Base-by-base conservation (phyloP, 2,888 invertebrate genomes). In the Cataglyphis altisquamis region DNA sequence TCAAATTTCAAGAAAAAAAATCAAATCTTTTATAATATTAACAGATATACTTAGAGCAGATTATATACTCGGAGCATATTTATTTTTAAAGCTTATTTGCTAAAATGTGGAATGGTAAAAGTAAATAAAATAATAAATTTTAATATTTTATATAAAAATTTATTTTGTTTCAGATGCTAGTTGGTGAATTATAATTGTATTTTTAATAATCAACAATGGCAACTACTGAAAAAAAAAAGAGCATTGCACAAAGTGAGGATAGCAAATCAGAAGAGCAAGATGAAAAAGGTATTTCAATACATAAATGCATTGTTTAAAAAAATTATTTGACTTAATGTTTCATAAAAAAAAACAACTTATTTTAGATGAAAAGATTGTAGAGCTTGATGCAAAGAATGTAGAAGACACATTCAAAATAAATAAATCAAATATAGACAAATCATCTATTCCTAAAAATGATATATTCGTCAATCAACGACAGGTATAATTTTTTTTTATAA, bases 281-380 rank as follows among this genome's bases (percentile, higher is more conserved):
- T 85, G 25, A 39, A 21, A 21, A 57, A 67, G 88, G 90, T 85
- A 73, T 18, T 67, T 67, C 18, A 36, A 0, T 73, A 57, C 8
- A 70, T 72, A 15, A 55, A 18, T 57, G 8, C 29, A 39, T 4
- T 29, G 6, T 60, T 39, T 62, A 45, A 66, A 62, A 12, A 12
- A 1, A 39, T 52, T 8, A 15, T 39, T 32, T 48, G 48, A 29
- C n/a, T 67, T 62, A 3, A 18, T 4, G 52, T 29, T 66, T 0
- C 32, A 39, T 15, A 45, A 36, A 41, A 32, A 36, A 36, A 52
- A 32, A 18, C 0, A 48, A 21, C 29, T 67, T 57, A 25, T 68
- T 41, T 66, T 55, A 82, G 60, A 74, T 32, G 21, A 66, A 15
- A 39, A 83, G 48, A 32, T 60, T 60, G 8, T 3, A n/a, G 57